Evolutionary conservation across 2,888 invertebrate species (phyloP), one percentile per base, ranked within the genome.

Genomic region (Taenaris catops): DNA sequence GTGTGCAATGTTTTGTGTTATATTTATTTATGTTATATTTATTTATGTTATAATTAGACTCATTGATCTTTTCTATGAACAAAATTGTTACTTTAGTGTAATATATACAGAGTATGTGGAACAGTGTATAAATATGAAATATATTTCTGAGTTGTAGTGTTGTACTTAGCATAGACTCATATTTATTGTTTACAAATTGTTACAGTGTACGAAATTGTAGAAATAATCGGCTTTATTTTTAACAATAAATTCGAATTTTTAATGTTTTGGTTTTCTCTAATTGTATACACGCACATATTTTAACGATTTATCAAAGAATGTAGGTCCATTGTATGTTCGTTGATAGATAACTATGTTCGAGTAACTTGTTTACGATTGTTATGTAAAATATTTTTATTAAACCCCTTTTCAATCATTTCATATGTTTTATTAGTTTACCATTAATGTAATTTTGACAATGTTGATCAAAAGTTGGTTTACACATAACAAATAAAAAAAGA

Each of bases 341-440:
- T 47, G 31, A 41, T 44, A 44, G 36, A 41, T 46, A 46, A 7
- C 26, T 38, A 38, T 38, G 41, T 48, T 39, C 41, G 38, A 44
- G 37, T 41, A 41, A 34, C 41, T 46, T 48, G 44, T 46, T 44
- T 44, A 46, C 25, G 25, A 40, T 46, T 45, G 46, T 50, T 41
- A 45, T 46, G 43, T 48, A 49, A 39, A 47, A 47, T 40, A 45
- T 44, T 49, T 49, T 47, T 48, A 50, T 43, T 50, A 50, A 49
- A 50, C 35, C 41, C 38, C 38, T 45, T 48, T 43, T 41, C 36
- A 48, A 40, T 42, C 40, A 44, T 4, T 8, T 11, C 3, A n/a
- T 6, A 16, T 16, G 5, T 3, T 5, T 5, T 16, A 16, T 16
- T 16, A 5, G 16, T 16, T 16, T 16, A 16, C 4, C 7, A 8